Conservation (phyloP, 2,797 vertebrate genomes). For the Clarias laeviceps region DNA sequence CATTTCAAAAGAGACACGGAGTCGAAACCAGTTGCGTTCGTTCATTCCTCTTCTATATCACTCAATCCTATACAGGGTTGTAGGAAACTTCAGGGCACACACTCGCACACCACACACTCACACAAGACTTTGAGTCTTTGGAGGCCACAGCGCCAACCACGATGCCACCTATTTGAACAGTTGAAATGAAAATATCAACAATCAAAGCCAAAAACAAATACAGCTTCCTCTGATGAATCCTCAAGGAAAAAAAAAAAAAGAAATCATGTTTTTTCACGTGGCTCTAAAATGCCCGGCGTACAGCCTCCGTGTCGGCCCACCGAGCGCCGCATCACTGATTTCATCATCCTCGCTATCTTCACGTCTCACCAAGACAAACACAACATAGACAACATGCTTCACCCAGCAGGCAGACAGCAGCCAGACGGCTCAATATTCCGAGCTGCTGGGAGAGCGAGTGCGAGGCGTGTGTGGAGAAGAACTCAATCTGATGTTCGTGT, state of each 20-base stretch:
- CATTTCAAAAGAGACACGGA: too few relatives aligned
- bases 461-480: not conserved
- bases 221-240: not conserved
- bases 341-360: constrained; percentile 15
- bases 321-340: constrained; percentile 16
- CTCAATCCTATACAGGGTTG: too few relatives aligned
- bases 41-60: too few relatives aligned
- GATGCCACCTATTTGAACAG: too few relatives aligned
- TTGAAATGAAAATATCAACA: not conserved
- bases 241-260: not conserved
- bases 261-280: not conserved
- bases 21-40: too few relatives aligned
- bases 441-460: not conserved
- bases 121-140: too few relatives aligned
- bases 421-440: constrained; percentile 39
- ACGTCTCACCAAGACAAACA: constrained; percentile 19
- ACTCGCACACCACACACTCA: too few relatives aligned
- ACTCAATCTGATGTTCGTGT: constrained; percentile 24
- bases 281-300: not conserved
- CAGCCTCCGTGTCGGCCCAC: not conserved
- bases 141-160: too few relatives aligned
- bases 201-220: not conserved
- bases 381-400: constrained; percentile 39
- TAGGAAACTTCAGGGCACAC: too few relatives aligned
- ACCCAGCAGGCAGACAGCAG: constrained; percentile 28